Conservation (phyloP, 1,140 invertebrate genomes). For the Drosophila nikananu region DNA sequence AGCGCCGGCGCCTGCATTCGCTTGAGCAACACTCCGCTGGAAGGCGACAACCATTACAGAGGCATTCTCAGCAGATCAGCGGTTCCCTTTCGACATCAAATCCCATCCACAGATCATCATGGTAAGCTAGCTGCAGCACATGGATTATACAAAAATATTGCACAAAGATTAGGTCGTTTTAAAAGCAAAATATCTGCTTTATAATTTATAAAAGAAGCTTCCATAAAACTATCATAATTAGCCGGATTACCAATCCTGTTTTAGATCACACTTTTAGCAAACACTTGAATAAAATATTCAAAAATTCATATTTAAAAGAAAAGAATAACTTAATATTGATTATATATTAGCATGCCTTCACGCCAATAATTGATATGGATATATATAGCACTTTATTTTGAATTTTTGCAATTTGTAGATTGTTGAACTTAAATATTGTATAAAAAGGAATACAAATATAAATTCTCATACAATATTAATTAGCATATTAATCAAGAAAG, state of each 20-base stretch:
- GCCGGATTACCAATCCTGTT: slow-evolving; percentile 2
- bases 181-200: not conserved
- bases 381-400: not conserved
- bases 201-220: not conserved
- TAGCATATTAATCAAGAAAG: not conserved
- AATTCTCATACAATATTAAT: not conserved
- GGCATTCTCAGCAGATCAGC: slow-evolving; percentile 46
- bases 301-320: slow-evolving; percentile 2
- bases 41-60: slow-evolving; percentile 51
- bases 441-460: not conserved
- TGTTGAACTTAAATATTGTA: not conserved
- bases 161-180: not conserved
- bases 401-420: not conserved
- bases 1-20: slow-evolving; percentile 70
- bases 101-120: slow-evolving; percentile 7
- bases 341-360: not conserved
- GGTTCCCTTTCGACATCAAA: slow-evolving; percentile 15
- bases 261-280: not conserved
- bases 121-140: slow-evolving; percentile 21
- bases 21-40: slow-evolving; percentile 55
- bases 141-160: slow-evolving; percentile 9
- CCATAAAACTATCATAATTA: not conserved
- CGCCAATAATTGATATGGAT: not conserved
- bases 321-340: not conserved
- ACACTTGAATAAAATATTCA: not conserved